These are phyloP conservation scores for Ophion costatus DNA, from an alignment of 2,888 invertebrate species.

Conservation along the genomic window DNA sequence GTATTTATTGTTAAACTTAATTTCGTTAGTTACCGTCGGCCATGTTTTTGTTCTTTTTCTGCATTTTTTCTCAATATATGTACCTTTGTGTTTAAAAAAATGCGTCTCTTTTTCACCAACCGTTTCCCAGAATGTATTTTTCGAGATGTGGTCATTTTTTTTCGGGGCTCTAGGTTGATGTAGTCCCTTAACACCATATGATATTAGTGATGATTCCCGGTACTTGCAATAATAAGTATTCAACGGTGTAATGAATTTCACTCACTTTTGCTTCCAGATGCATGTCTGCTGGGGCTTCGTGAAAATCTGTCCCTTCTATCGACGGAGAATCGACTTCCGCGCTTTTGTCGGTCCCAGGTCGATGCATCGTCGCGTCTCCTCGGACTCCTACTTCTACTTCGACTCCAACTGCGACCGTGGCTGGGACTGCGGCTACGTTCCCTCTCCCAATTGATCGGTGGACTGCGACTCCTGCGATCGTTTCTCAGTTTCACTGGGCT, in stretches of 20 bases:
- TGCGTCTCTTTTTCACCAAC: too few species aligned
- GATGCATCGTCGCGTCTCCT: slow-evolving; percentile 73
- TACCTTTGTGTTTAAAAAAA: too few species aligned
- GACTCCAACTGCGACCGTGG: slow-evolving; percentile 77
- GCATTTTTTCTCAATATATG: too few species aligned
- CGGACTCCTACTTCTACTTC: slow-evolving; percentile 79
- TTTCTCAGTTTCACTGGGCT: slow-evolving; percentile 70
- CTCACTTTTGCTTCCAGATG: slow-evolving; percentile 37
- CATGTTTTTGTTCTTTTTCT: too few species aligned
- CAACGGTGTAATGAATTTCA: neutral
- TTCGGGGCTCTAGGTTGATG: too few species aligned
- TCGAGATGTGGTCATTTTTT: too few species aligned
- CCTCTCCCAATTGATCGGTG: slow-evolving; percentile 74
- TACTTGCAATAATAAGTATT: neutral
- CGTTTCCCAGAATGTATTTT: too few species aligned
- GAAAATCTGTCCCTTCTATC: slow-evolving; percentile 76
- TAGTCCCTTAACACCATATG: too few species aligned
- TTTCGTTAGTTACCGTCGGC: too few species aligned
- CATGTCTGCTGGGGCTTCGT: slow-evolving; percentile 74
- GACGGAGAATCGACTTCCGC: slow-evolving; percentile 66
- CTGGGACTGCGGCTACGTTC: slow-evolving; percentile 76
- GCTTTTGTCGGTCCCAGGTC: slow-evolving; percentile 58
- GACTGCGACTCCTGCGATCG: slow-evolving; percentile 72
- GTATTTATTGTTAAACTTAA: too few species aligned
- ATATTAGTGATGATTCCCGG: too few species aligned